A percentile compares a stretch with the other conserved stretches of the same genome.
Evolutionary conservation across 2,888 invertebrate genomes (phyloP).

Genomic region (Drosophila phalerata): DNA sequence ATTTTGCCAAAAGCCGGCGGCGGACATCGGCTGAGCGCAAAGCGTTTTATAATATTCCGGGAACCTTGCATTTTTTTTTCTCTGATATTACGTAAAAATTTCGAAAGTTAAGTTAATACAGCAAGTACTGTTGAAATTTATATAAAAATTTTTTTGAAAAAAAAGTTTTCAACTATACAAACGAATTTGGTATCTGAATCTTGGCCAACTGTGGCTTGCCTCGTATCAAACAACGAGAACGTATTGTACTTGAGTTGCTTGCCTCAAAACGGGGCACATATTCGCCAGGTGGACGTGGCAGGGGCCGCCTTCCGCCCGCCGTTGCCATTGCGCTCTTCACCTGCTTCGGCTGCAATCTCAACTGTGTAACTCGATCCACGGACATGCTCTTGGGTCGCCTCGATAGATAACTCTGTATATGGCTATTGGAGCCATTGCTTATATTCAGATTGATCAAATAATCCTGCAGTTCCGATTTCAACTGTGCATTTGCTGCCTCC

Average conservation of each 20-base stretch:
- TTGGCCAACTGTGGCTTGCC: conserved; percentile 75
- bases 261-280: conserved; percentile 85
- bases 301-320: conserved; percentile 21
- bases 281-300: conserved; percentile 2
- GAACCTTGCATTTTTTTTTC: conserved; percentile 31
- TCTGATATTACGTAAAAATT: conserved; percentile 1
- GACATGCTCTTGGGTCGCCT: conserved; percentile 85
- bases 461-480: conserved; percentile 88
- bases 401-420: conserved; percentile 81
- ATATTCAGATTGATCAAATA: conserved; percentile 88
- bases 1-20: conserved; percentile 11
- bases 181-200: conserved; percentile 46
- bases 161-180: not conserved
- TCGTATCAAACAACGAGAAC: conserved; percentile 76
- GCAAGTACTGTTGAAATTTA: not conserved
- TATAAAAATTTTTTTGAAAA: not conserved
- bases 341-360: conserved; percentile 70
- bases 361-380: conserved; percentile 81
- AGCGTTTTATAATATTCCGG: conserved; percentile 36
- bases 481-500: conserved; percentile 88
- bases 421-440: conserved; percentile 80
- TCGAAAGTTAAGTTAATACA: not conserved
- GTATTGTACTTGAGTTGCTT: conserved; percentile 87
- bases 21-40: conserved; percentile 15
- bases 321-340: conserved; percentile 65